Evolutionary conservation across 2,113 vertebrate species (phyloP).

Genomic region (Muntiacus reevesi): DNA sequence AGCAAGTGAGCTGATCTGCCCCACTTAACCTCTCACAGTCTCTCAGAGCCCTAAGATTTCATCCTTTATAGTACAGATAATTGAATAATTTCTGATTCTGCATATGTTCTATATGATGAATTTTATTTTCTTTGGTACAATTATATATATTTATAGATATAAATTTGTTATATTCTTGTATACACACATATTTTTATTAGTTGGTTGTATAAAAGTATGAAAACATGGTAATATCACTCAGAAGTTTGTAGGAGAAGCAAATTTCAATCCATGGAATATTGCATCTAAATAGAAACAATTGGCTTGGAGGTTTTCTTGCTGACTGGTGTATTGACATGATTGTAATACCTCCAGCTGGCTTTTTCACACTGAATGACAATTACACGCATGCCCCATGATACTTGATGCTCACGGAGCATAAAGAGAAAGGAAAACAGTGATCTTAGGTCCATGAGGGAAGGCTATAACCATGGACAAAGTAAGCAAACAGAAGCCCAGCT

Average conservation of each 20-base stretch:
- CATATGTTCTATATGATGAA: neutral
- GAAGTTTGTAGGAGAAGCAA: constrained; percentile 35
- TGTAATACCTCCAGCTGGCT: constrained; percentile 68
- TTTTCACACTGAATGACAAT: constrained; percentile 74
- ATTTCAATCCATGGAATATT: constrained; percentile 48
- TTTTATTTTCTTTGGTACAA: constrained; percentile 27
- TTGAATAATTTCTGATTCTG: constrained; percentile 39
- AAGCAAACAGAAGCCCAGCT: constrained; percentile 59
- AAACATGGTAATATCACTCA: neutral
- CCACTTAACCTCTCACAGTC: neutral
- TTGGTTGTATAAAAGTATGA: constrained; percentile 29
- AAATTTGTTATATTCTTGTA: neutral
- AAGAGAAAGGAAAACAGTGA: constrained; percentile 70
- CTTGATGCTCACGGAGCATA: constrained; percentile 68
- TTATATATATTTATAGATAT: neutral
- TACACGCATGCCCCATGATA: constrained; percentile 60
- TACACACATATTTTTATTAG: constrained; percentile 21
- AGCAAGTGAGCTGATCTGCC: neutral
- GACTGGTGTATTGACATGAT: constrained; percentile 60
- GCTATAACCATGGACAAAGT: constrained; percentile 37
- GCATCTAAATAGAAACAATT: constrained; percentile 50
- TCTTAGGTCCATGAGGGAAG: constrained; percentile 57
- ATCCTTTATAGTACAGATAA: neutral
- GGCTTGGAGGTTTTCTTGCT: constrained; percentile 60
- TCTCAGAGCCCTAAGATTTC: neutral